Evolutionary conservation across 2,888 invertebrate species (phyloP).

Genomic region (Azorinus chamasolen): DNA sequence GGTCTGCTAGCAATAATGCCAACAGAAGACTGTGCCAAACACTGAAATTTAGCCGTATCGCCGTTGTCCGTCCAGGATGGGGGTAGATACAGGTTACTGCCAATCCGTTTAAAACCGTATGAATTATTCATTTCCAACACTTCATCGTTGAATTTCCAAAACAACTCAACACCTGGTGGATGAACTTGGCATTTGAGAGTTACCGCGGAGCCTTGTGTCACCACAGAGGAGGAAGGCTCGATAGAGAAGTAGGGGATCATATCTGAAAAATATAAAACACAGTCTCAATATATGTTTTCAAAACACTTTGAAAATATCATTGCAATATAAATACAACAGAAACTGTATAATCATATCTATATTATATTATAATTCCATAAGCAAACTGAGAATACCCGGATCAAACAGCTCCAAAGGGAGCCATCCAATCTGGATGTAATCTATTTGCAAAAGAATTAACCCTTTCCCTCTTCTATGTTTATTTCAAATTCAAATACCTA

Average conservation of each 20-base stretch:
- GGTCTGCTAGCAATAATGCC: slow-evolving; percentile 65
- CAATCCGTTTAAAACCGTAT: slow-evolving; percentile 61
- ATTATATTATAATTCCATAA: too few relatives aligned
- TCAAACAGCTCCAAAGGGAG: too few relatives aligned
- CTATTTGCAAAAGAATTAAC: too few relatives aligned
- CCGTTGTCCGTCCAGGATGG: slow-evolving; percentile 51
- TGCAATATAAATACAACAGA: too few relatives aligned
- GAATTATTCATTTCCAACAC: slow-evolving; percentile 59
- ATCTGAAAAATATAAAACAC: slow-evolving; percentile 43
- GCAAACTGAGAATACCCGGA: too few relatives aligned
- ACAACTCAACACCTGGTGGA: slow-evolving; percentile 62
- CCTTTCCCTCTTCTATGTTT: too few relatives aligned
- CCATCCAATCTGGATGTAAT: too few relatives aligned
- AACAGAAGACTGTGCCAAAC: slow-evolving; percentile 59
- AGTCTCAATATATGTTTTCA: too few relatives aligned
- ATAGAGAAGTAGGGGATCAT: slow-evolving; percentile 65
- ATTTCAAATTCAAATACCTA: too few relatives aligned
- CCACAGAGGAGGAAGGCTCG: slow-evolving; percentile 67
- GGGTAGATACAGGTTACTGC: slow-evolving; percentile 61
- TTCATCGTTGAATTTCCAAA: slow-evolving; percentile 68
- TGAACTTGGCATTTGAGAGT: slow-evolving; percentile 65
- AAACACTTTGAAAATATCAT: too few relatives aligned
- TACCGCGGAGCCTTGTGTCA: slow-evolving; percentile 64
- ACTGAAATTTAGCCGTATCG: slow-evolving; percentile 65
- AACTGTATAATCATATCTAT: too few relatives aligned